Evolutionary conservation across 2,888 invertebrate species (phyloP).

Genomic region (Apodemia hepburni): DNA sequence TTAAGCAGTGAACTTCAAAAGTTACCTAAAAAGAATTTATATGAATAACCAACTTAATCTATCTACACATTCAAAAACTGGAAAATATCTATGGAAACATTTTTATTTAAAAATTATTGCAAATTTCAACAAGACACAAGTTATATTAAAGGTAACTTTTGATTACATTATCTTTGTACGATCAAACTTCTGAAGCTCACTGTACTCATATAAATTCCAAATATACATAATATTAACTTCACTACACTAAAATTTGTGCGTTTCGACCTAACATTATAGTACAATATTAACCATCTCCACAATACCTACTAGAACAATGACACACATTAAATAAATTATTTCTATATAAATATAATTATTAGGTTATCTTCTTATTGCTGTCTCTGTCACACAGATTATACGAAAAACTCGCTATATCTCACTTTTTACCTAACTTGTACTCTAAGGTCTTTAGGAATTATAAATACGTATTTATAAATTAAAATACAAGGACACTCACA

Average conservation of each 20-base stretch:
- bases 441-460: constrained; percentile 40
- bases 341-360: constrained; percentile 45
- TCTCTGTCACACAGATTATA: constrained; percentile 72
- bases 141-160: background rate
- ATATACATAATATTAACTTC: constrained; percentile 40
- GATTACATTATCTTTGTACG: background rate
- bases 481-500: no score
- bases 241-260: constrained; percentile 76
- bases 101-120: background rate
- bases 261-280: constrained; percentile 65
- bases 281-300: constrained; percentile 42
- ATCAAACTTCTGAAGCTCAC: constrained; percentile 15
- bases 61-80: background rate
- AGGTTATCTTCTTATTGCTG: constrained; percentile 66
- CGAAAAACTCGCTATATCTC: constrained; percentile 68
- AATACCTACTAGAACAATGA: constrained; percentile 37
- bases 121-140: background rate
- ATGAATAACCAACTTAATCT: background rate
- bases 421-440: constrained; percentile 59
- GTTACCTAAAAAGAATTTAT: background rate
- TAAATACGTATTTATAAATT: no score
- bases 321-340: constrained; percentile 47
- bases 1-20: constrained; percentile 7
- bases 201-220: constrained; percentile 29
- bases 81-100: background rate